Percentiles rank a stretch among this genome's conserved stretches.
Evolutionary conservation across 2,113 vertebrate species (phyloP).

Genomic region (Sander vitreus): DNA sequence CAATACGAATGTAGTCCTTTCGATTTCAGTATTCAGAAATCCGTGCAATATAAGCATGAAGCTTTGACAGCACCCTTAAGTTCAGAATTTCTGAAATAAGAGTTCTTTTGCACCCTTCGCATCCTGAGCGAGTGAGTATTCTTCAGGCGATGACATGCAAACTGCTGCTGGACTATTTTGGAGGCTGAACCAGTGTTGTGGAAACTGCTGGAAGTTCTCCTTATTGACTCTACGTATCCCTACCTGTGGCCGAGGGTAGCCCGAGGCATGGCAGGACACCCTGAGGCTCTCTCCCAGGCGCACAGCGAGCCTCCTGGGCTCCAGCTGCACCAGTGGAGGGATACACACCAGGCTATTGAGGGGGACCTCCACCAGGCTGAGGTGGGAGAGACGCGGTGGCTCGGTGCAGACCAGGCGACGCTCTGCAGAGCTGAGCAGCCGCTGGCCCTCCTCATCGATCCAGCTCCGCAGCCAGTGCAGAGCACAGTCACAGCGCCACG

Average conservation of each 20-base stretch:
- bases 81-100: not conserved
- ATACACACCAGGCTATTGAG: slow-evolving; percentile 92
- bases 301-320: slow-evolving; percentile 86
- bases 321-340: slow-evolving; percentile 89
- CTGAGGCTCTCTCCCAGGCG: slow-evolving; percentile 89
- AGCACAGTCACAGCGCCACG: slow-evolving; percentile 93
- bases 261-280: slow-evolving; percentile 91
- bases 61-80: too few species aligned
- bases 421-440: slow-evolving; percentile 88
- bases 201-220: not conserved
- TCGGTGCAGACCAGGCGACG: slow-evolving; percentile 87
- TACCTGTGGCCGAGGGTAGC: slow-evolving; percentile 90
- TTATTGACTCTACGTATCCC: not conserved
- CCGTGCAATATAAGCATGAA: too few species aligned
- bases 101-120: not conserved
- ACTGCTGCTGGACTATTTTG: not conserved
- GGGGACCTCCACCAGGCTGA: slow-evolving; percentile 87
- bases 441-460: slow-evolving; percentile 89
- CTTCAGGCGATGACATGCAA: not conserved
- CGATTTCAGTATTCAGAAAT: too few species aligned
- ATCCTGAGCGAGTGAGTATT: not conserved
- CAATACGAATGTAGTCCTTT: too few species aligned
- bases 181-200: not conserved
- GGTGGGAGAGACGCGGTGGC: slow-evolving; percentile 89
- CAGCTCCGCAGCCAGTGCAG: slow-evolving; percentile 91